Evolutionary conservation across 2,888 invertebrate genomes (phyloP).

Genomic region (Cataglyphis altisquamis): DNA sequence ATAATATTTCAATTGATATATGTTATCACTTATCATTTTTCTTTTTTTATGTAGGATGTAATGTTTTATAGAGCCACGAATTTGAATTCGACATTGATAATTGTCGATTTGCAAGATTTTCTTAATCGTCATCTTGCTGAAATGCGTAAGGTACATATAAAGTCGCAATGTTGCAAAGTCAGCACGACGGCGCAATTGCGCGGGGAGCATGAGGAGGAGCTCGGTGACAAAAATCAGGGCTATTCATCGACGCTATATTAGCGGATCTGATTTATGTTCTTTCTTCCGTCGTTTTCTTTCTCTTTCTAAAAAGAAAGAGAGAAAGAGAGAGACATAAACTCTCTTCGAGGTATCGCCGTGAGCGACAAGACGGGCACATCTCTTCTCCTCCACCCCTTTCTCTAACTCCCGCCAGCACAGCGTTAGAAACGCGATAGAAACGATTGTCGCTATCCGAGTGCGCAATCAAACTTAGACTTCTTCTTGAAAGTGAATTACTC

Average conservation of each 20-base stretch:
- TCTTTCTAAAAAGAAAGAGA: constrained; percentile 35
- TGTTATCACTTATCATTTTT: too few relatives aligned
- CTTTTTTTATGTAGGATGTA: too few relatives aligned
- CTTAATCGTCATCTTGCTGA: constrained; percentile 17
- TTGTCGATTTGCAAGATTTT: neutral
- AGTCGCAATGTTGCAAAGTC: constrained; percentile 24
- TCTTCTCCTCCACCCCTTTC: neutral
- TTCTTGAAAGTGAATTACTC: constrained; percentile 78
- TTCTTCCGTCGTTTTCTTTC: constrained; percentile 68
- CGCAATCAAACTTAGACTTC: constrained; percentile 80
- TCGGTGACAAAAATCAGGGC: constrained; percentile 68
- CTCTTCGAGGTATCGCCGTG: constrained; percentile 38
- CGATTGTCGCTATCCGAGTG: constrained; percentile 76
- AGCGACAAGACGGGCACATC: constrained; percentile 51
- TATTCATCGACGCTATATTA: constrained; percentile 72
- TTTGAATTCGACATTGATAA: too few relatives aligned
- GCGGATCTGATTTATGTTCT: constrained; percentile 72
- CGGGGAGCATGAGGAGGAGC: neutral
- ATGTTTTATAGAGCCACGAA: too few relatives aligned
- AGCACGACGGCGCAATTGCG: neutral
- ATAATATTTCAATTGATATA: too few relatives aligned
- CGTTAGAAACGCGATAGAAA: constrained; percentile 73
- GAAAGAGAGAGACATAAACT: constrained; percentile 17
- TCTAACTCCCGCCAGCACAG: constrained; percentile 62
- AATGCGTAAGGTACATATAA: constrained; percentile 33